phyloP scores from a whole-genome alignment of 1,140 invertebrate genomes.

The Subanguina moxae region DNA sequence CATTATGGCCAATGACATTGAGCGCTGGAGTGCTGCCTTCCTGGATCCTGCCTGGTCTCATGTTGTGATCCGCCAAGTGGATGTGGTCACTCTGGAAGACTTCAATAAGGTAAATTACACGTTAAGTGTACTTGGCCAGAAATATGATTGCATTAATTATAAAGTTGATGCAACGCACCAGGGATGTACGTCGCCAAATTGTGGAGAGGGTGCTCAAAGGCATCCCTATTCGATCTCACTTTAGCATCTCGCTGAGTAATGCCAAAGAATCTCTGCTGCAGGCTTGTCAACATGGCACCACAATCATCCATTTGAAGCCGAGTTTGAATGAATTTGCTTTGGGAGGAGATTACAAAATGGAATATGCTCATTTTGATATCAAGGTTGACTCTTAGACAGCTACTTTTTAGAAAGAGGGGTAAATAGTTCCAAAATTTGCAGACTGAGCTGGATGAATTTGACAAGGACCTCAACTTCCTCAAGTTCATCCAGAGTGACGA shows the following conservation, averaged over 20 bases:
- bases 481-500: slow-evolving; percentile 58
- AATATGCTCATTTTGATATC: slow-evolving; percentile 51
- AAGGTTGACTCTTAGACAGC: slow-evolving; percentile 8
- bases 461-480: slow-evolving; percentile 54
- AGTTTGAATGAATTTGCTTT: slow-evolving; percentile 18
- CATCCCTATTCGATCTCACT: slow-evolving; percentile 57
- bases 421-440: too few species aligned
- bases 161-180: slow-evolving; percentile 55
- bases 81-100: slow-evolving; percentile 46
- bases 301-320: slow-evolving; percentile 36
- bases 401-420: too few species aligned
- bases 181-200: slow-evolving; percentile 55
- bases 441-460: slow-evolving; percentile 55
- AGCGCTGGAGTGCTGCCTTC: slow-evolving; percentile 56
- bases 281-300: slow-evolving; percentile 46
- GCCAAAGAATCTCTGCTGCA: slow-evolving; percentile 54
- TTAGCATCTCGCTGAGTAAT: slow-evolving; percentile 52
- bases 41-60: slow-evolving; percentile 59
- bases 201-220: slow-evolving; percentile 57
- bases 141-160: too few species aligned
- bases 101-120: too few species aligned
- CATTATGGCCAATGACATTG: slow-evolving; percentile 58
- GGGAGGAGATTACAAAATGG: slow-evolving; percentile 1
- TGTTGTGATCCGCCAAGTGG: slow-evolving; percentile 49
- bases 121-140: too few species aligned